Evolutionary conservation across 2,888 invertebrate genomes (phyloP), one percentile per base, ranked within the genome.

Genomic region (Trichogramma dendrolimi): DNA sequence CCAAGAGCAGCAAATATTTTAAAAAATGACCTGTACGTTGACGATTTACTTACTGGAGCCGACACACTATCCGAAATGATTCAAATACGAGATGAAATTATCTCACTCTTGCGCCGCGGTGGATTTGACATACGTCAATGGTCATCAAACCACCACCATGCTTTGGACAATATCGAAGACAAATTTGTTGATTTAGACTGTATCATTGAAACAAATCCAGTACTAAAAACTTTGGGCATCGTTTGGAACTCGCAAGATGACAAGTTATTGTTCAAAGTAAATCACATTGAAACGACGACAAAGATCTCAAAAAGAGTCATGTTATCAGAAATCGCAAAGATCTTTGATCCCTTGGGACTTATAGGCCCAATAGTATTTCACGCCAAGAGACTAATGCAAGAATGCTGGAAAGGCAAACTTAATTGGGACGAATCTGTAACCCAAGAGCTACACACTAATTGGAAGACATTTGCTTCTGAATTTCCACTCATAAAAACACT

Each of bases 21-120:
- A n/a, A 27, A 11, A 4, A 53, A 61, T 1, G 68, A 72, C 44
- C 64, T 71, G 8, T 74, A 74, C 47, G 70, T 74, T 4, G 72
- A 75, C 54, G 72, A 73, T 62, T 53, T 71, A 1, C 27, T 72
- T 5, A 55, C 69, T 0, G 70, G 69, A 27, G 68, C 66, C 1
- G 10, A 60, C 39, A 61, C 70, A 5, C 14, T 64, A 0, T 64
- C 64, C 6, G 61, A 70, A 51, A 67, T 69, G 6, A 6, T 66
- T 0, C 6, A 59, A 11, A 14, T 68, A 6, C 40, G 55, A 5
- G 40, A 55, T 27, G 55, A 55, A 47, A 39, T 55, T 4, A 55
- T 55, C 4, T n/a, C 27, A 6, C 41, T 55, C n/a, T 6, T 55
- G 5, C 4, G 55, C 46, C 55, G 46, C n/a, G 47, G 40, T n/a